Evolutionary conservation across 2,113 vertebrate species (phyloP).

Genomic region (Pterocles burchelli): DNA sequence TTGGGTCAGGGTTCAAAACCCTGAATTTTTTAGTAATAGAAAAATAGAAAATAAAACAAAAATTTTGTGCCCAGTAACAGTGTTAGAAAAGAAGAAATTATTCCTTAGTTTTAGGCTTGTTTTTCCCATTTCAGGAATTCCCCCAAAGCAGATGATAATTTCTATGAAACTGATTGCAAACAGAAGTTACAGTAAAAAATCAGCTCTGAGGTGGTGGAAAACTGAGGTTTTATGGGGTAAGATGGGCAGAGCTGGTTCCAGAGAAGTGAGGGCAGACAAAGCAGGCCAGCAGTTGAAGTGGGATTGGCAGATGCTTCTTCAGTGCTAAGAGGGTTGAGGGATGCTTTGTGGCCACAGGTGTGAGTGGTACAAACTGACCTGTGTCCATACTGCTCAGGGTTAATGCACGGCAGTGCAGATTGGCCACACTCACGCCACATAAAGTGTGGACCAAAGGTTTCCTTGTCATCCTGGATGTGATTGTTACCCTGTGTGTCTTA

Average conservation of each 20-base stretch:
- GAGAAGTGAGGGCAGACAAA: background rate
- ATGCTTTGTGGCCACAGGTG: background rate
- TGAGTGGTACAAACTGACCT: background rate
- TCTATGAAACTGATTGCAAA: background rate
- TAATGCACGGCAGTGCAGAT: background rate
- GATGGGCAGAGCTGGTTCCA: fast-evolving
- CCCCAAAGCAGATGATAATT: background rate
- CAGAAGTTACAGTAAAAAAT: background rate
- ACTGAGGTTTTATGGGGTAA: fast-evolving
- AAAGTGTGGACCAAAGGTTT: background rate
- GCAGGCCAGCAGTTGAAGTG: fast-evolving
- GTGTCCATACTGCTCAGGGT: background rate
- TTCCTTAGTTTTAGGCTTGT: background rate
- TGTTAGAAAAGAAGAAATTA: background rate
- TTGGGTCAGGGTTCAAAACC: background rate
- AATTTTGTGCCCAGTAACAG: fast-evolving
- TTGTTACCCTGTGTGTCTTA: background rate
- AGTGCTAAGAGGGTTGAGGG: fast-evolving
- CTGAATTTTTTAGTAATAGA: background rate
- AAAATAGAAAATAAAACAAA: background rate
- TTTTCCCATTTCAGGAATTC: background rate
- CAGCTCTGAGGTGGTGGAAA: background rate
- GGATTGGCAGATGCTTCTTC: background rate
- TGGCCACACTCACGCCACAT: background rate
- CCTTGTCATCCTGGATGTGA: background rate